Conservation (phyloP, 2,888 invertebrate genomes). For the Pyrocoelia pectoralis region DNA sequence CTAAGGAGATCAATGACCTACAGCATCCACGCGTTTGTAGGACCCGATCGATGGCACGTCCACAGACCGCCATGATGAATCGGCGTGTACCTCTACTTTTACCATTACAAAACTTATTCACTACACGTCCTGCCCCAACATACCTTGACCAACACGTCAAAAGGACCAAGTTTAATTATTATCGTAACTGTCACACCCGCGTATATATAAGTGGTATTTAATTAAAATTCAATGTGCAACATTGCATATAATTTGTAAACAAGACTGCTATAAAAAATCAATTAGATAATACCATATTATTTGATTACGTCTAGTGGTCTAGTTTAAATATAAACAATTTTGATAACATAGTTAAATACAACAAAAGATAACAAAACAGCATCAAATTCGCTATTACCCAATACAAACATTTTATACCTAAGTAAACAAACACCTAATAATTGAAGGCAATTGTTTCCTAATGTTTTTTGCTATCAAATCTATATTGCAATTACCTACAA, state of each 20-base stretch:
- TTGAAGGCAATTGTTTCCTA: not conserved
- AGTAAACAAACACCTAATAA: slow-evolving; percentile 1
- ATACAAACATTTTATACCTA: too few relatives aligned
- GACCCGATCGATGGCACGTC: slow-evolving; percentile 48
- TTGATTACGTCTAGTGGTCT: not conserved
- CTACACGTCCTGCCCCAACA: slow-evolving; percentile 23
- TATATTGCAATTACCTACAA: too few relatives aligned
- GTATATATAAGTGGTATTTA: not conserved
- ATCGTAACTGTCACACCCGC: too few relatives aligned
- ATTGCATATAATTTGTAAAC: not conserved
- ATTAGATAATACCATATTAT: slow-evolving; percentile 7
- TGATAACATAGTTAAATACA: slow-evolving; percentile 1
- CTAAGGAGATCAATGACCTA: slow-evolving; percentile 48
- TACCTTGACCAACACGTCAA: slow-evolving; percentile 16
- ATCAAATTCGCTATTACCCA: too few relatives aligned
- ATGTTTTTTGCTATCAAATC: not conserved
- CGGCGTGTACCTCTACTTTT: slow-evolving; percentile 30
- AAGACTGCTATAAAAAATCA: slow-evolving; percentile 6
- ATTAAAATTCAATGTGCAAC: not conserved
- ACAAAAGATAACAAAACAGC: not conserved
- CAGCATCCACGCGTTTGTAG: slow-evolving; percentile 42
- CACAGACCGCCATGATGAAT: slow-evolving; percentile 45
- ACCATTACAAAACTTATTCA: slow-evolving; percentile 10
- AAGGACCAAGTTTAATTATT: slow-evolving; percentile 9
- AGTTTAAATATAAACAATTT: slow-evolving; percentile 11